Base-by-base conservation (phyloP, 2,797 vertebrate genomes). In the Peromyscus eremicus region DNA sequence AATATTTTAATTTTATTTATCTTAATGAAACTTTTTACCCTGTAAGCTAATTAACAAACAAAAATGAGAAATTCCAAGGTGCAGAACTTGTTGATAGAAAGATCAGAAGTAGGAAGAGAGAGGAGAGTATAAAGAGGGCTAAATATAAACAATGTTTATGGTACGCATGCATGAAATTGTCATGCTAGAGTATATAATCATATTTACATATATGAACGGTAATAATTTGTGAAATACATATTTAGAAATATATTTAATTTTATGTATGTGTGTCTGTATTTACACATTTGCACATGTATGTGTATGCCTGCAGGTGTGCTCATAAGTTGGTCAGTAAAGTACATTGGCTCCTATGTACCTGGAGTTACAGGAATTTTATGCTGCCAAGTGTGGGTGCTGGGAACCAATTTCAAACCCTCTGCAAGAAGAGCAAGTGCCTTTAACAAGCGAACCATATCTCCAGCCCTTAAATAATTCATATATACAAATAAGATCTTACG, bases 1-100 rank as follows among this genome's bases (percentile, higher is more conserved):
- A 91, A 66, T 88, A n/a, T 52, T 68, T 68, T 68, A 21, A 94
- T 80, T 95, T 91, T 77, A 85, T 84, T 64, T 66, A n/a, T 62
- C 60, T 89, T 43, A 62, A 89, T 62, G 19, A n/a, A 76, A 9
- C 1, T 1, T 46, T 64, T 27, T 34, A 34, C 27, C 11, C 3
- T 34, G 6, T 75, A 76, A 62, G 55, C 19, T 76, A 76, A 89
- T 13, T 76, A 62, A 34, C 1, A 64, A 77, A 49, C 29, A 49
- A 64, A 43, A 64, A 6, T 1, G 13, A 32, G 12, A 89, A 23
- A 37, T 12, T 10, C 19, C 4, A 40, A 86, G 10, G 14, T 19
- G 40, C 2, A 25, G 14, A 46, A 11, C 29, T 60, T 21, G 0
- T 46, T 60, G 12, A 46, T 27, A 40, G 5, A 23, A 76, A 40